Percentiles rank a stretch among this genome's conserved stretches.
Evolutionary conservation across 2,888 invertebrate genomes (phyloP).

Genomic region (Toxonevra muliebris): DNA sequence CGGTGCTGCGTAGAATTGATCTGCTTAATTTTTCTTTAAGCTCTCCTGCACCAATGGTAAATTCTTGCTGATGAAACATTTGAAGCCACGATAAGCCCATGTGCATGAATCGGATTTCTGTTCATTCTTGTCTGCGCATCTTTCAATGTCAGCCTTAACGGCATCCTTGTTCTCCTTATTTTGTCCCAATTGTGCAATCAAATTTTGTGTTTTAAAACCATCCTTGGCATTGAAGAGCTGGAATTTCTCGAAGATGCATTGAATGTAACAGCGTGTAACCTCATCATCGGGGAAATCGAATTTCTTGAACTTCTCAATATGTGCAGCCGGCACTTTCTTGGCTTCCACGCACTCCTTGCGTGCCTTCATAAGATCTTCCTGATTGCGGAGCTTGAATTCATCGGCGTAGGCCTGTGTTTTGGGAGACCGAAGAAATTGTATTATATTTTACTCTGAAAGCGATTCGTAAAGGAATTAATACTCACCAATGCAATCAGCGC

Average conservation of each 20-base stretch:
- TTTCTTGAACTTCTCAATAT: constrained; percentile 62
- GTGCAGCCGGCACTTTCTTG: constrained; percentile 57
- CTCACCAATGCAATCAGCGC: constrained; percentile 61
- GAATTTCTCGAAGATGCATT: constrained; percentile 63
- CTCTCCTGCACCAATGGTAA: constrained; percentile 62
- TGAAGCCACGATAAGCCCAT: constrained; percentile 64
- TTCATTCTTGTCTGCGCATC: constrained; percentile 63
- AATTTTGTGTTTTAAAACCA: constrained; percentile 62
- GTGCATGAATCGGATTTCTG: constrained; percentile 58
- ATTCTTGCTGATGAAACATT: constrained; percentile 64
- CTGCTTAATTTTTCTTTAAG: constrained; percentile 51
- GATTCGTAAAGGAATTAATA: constrained; percentile 11
- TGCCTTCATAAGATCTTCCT: constrained; percentile 59
- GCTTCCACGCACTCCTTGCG: constrained; percentile 61
- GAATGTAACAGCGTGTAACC: constrained; percentile 62
- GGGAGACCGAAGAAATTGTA: neutral
- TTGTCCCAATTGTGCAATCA: constrained; percentile 61
- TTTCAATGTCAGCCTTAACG: constrained; percentile 59
- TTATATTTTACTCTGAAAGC: neutral
- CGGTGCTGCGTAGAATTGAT: neutral
- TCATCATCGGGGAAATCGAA: constrained; percentile 64
- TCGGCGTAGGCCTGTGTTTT: constrained; percentile 52
- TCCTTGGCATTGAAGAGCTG: constrained; percentile 60
- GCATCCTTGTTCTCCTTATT: constrained; percentile 58
- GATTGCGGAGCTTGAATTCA: constrained; percentile 60